Base-by-base conservation (phyloP, 2,888 invertebrate genomes). In the Uropetala carovei region DNA sequence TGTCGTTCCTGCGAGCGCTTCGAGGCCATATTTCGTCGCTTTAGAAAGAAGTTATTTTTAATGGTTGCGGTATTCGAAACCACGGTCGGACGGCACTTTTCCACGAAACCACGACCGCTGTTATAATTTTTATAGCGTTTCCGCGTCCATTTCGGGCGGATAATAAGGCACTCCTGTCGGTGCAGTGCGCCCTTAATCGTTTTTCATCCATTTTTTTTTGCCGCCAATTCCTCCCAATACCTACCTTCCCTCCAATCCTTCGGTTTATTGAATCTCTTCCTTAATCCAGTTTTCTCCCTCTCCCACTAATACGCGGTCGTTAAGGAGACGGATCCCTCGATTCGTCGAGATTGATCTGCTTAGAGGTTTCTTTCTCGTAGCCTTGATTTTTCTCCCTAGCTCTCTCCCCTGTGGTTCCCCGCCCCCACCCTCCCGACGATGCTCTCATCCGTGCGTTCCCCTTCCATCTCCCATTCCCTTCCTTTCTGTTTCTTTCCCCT, bases 311-410 rank as follows among this genome's bases (percentile, higher is more conserved):
- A 75, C 75, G 59, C 64, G 64, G 89, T 89, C 89, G 89, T 89
- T 89, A 89, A 89, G 89, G 89, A 68, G 89, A 43, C 64, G 60
- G 89, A 89, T 86, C 59, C 86, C 60, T 86, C 89, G 89, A 89
- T 86, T 86, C 86, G 30, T 86, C 59, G 59, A 60, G 86, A 86
- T 89, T 89, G 89, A 89, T 89, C 64, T 64, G 64, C 89, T 89
- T 89, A 89, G 68, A 14, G 89, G n/a, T 89, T 43, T 43, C 30
- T 43, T 27, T 14, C 60, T 27, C 60, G 18, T 86, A 27, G 4
- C 86, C 27, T 16, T 68, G 68, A 68, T 60, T 30, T 60, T 27
- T 27, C 85, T 58, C 58, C 22, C 84, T 22, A 22, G 7, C 30
- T 43, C 82, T 0, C 10, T 82, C 7, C 10, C 11, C 22, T n/a